Evolutionary conservation across 2,888 invertebrate genomes (phyloP), one percentile per base, ranked within the genome.

Genomic region (Artemia sinica): DNA sequence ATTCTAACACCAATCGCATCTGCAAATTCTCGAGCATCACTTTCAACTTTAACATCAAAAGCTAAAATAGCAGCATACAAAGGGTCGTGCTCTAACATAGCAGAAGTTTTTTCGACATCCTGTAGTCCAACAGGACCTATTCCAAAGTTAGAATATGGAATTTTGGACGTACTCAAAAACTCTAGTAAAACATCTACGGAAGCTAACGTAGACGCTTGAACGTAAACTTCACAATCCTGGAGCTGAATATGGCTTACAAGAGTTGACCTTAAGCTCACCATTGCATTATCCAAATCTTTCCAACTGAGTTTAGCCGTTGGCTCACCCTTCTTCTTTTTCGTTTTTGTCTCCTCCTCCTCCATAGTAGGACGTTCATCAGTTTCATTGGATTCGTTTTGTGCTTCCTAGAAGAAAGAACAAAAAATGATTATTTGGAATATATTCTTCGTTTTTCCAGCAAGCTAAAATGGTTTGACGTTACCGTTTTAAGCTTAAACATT

Each of bases 61-160:
- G 98, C 98, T 74, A 99, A 82, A 77, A 99, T 97, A 70, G 92
- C 91, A 67, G 98, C 97, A 79, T 87, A 93, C 85, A 92, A 91
- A 71, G 89, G 86, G 76, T 97, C 96, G 79, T 96, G 95, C 78
- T 98, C 97, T 81, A 98, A 81, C 98, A 99, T 99, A 73, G 91
- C 92, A n/a, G 97, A 96, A 28, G 97, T 96, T 78, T 93, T 96
- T 92, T 97, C 97, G 65, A 99, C 95, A 80, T 99, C 98, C 77
- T 91, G 91, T 80, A 94, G 97, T 75, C 97, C 98, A 69, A 99
- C 96, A 50, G 98, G 98, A 13, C 98, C 98, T 80, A 99, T 98
- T 75, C 96, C 89, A 77, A 99, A 96, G 70, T 94, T 94, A 66
- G 93, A 89, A 79, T 95, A 96, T 92, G 96, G 95, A 78, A 96